A percentile compares a stretch with the other conserved stretches of the same genome.
Evolutionary conservation across 1,140 invertebrate species (phyloP).

Genomic region (Maniola jurtina): DNA sequence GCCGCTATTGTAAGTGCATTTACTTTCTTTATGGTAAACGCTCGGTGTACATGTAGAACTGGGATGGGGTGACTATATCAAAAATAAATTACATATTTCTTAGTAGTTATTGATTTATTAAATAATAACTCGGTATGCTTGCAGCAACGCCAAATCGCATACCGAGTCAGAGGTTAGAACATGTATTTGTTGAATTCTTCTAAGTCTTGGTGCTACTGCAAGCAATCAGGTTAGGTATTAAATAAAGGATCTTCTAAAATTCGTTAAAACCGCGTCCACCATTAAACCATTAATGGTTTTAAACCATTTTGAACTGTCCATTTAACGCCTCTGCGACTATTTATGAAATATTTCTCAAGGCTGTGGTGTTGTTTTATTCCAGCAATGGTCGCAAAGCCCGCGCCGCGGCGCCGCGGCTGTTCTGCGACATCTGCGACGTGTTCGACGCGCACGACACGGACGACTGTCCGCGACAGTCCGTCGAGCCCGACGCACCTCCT

Average conservation of each 20-base stretch:
- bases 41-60: no score
- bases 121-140: no score
- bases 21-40: neutral
- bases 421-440: constrained; percentile 98
- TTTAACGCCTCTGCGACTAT: no score
- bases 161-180: no score
- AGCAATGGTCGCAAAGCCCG: constrained; percentile 68
- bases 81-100: no score
- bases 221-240: no score
- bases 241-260: neutral
- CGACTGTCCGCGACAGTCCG: constrained; percentile 94
- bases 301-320: neutral
- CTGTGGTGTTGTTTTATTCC: neutral
- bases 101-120: no score
- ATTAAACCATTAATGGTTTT: neutral
- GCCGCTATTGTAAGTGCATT: constrained; percentile 78
- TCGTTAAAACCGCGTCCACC: neutral
- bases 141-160: neutral
- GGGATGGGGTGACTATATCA: no score
- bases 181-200: no score
- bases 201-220: no score
- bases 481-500: constrained; percentile 77
- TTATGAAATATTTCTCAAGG: neutral
- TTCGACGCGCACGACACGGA: constrained; percentile 98
- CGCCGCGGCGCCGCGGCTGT: constrained; percentile 86